Percentiles rank a stretch among this genome's conserved stretches.
These are phyloP conservation scores for Ficedula albicollis DNA, from an alignment of 2,797 vertebrate species.

Conservation along the genomic window DNA sequence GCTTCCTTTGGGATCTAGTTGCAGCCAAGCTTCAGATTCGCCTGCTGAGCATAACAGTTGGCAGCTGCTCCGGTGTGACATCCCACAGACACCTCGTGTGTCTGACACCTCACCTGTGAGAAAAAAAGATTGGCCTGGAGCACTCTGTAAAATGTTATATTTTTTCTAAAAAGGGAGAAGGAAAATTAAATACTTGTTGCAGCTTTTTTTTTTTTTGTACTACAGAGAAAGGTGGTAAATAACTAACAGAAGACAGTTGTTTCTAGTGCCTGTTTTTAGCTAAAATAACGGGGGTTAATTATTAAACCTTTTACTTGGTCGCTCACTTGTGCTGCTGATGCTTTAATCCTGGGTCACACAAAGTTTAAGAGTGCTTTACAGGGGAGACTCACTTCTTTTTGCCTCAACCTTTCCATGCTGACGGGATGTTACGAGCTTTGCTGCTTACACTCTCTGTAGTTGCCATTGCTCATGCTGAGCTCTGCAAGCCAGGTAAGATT, in stretches of 20 bases:
- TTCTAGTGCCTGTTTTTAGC: conserved; percentile 57
- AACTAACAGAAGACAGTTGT: conserved; percentile 59
- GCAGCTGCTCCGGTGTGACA: background rate
- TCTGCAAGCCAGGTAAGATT: conserved; percentile 82
- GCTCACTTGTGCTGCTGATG: conserved; percentile 54
- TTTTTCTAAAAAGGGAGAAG: conserved; percentile 6
- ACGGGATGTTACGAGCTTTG: conserved; percentile 78
- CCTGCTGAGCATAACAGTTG: background rate
- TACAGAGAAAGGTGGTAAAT: conserved; percentile 54
- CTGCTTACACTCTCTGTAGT: conserved; percentile 73
- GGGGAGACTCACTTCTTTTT: conserved; percentile 51
- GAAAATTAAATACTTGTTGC: background rate
- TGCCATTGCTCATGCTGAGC: conserved; percentile 54
- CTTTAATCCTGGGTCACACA: conserved; percentile 72
- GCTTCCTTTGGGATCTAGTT: background rate
- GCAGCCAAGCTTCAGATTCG: background rate
- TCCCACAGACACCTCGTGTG: background rate
- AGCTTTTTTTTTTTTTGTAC: background rate
- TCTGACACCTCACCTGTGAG: background rate
- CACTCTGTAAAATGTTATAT: background rate
- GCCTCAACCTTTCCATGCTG: conserved; percentile 39
- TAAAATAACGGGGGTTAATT: conserved; percentile 74
- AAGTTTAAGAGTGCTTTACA: conserved; percentile 74
- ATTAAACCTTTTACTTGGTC: conserved; percentile 74
- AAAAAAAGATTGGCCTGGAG: background rate